Conservation (phyloP, 2,888 invertebrate species). For the Lasius platythorax region DNA sequence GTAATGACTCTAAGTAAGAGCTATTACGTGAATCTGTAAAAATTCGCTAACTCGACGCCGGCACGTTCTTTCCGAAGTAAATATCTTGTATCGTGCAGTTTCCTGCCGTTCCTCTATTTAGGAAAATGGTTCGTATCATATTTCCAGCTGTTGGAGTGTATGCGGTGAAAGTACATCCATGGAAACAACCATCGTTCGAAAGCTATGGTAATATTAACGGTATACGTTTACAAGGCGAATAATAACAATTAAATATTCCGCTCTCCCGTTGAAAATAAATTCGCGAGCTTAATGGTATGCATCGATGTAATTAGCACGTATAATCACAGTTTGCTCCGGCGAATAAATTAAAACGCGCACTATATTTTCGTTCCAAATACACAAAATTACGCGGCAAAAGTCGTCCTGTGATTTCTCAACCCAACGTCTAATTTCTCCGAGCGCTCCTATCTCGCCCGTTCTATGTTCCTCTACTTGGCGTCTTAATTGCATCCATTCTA, state of each 20-base stretch:
- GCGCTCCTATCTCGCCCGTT: conserved; percentile 21
- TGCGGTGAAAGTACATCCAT: background rate
- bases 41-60: conserved; percentile 31
- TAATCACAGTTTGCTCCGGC: conserved; percentile 35
- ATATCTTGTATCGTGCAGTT: conserved; percentile 58
- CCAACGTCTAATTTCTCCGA: conserved; percentile 59
- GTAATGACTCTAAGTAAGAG: conserved; percentile 67
- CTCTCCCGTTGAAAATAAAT: conserved; percentile 26
- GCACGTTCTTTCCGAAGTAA: conserved; percentile 34
- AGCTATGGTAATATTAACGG: conserved; percentile 26
- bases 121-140: conserved; percentile 47
- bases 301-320: conserved; percentile 54
- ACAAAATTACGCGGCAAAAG: conserved; percentile 48
- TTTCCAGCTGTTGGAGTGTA: conserved; percentile 26
- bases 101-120: conserved; percentile 42
- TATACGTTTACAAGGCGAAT: conserved; percentile 9
- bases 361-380: conserved; percentile 30
- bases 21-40: conserved; percentile 58
- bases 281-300: conserved; percentile 37
- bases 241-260: conserved; percentile 41
- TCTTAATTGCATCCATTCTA: conserved; percentile 74
- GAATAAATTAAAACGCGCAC: conserved; percentile 44
- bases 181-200: conserved; percentile 24
- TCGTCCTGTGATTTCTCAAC: conserved; percentile 61
- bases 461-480: conserved; percentile 41